Conservation (phyloP, 2,888 invertebrate genomes). For the Bibio marci region DNA sequence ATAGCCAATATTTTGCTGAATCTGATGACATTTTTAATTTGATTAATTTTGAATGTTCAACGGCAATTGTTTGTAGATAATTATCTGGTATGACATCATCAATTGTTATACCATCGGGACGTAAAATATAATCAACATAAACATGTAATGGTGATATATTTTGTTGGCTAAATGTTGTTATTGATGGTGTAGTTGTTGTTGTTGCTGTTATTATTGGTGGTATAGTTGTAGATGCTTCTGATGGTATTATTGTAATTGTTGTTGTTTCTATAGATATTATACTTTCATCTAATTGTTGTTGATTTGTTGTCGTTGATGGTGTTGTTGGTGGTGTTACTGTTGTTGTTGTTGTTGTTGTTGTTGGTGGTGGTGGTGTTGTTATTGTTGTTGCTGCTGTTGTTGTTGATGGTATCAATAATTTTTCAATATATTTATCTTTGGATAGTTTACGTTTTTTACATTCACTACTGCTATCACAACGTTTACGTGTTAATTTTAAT, state of each 20-base stretch:
- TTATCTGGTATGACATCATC: constrained; percentile 19
- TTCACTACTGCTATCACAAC: not conserved
- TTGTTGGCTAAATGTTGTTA: constrained; percentile 10
- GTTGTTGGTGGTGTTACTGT: too few species aligned
- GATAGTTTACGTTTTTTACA: constrained; percentile 27
- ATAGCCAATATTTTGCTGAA: constrained; percentile 69
- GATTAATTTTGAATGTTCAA: constrained; percentile 26
- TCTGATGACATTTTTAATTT: constrained; percentile 48
- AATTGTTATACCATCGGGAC: constrained; percentile 14
- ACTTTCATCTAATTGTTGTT: too few species aligned
- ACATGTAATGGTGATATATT: constrained; percentile 20
- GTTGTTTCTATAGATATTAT: too few species aligned
- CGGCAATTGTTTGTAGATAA: constrained; percentile 23
- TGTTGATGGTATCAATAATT: constrained; percentile 8
- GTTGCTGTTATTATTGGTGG: too few species aligned
- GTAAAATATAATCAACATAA: constrained; percentile 24
- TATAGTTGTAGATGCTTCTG: constrained; percentile 7
- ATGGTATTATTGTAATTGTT: too few species aligned
- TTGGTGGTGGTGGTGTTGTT: too few species aligned
- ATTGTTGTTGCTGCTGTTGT: not conserved
- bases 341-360: too few species aligned
- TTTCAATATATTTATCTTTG: constrained; percentile 27
- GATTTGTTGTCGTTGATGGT: too few species aligned
- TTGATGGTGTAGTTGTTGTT: constrained; percentile 13
- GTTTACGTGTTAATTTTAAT: constrained; percentile 6